phyloP scores from a whole-genome alignment of 2,888 invertebrate genomes.

The Polyommatus iphigenia region DNA sequence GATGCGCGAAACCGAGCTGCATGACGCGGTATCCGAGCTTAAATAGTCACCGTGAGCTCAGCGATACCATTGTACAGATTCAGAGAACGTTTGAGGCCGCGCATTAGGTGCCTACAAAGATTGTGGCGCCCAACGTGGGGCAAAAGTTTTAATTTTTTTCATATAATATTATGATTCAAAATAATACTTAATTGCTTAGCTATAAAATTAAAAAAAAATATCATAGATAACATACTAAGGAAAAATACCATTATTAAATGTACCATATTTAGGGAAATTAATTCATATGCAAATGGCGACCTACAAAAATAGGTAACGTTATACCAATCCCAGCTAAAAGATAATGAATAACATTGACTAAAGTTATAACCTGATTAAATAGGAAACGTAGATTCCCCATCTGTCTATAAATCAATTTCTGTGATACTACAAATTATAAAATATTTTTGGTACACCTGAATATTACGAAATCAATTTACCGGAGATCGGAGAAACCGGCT shows the following conservation, averaged over 20 bases:
- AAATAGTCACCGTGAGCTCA: neutral
- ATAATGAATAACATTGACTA: neutral
- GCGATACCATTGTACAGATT: neutral
- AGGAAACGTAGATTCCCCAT: neutral
- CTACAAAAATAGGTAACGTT: neutral
- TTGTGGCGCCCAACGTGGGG: neutral
- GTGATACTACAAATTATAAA: neutral
- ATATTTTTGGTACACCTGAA: neutral
- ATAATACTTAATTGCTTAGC: too few species aligned
- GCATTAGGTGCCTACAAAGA: neutral
- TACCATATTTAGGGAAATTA: neutral
- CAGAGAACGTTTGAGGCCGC: neutral
- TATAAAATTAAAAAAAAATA: too few species aligned
- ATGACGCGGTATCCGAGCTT: slow-evolving; percentile 20
- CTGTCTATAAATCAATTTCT: neutral
- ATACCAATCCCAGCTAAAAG: neutral
- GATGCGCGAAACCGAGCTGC: slow-evolving; percentile 31
- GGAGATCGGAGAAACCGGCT: neutral
- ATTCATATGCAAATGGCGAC: neutral
- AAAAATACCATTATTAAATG: too few species aligned
- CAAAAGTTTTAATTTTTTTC: neutral
- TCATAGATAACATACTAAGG: too few species aligned
- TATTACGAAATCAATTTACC: slow-evolving; percentile 4
- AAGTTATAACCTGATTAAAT: neutral
- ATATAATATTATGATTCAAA: neutral